Conservation (phyloP, 2,113 vertebrate genomes). For the Boleophthalmus pectinirostris region DNA sequence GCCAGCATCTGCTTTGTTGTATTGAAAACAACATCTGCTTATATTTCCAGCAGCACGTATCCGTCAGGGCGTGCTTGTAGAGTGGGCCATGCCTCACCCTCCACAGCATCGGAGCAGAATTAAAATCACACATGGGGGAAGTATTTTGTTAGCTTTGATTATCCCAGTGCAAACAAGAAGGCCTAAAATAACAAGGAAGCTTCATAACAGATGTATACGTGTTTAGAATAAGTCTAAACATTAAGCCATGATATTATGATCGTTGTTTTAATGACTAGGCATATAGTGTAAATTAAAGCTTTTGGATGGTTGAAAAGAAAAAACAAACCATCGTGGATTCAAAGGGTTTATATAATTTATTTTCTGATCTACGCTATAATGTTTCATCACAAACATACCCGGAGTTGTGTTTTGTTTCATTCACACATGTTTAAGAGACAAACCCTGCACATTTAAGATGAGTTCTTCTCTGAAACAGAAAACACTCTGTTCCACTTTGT, state of each 20-base stretch:
- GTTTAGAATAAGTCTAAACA: neutral
- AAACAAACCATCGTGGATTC: too few species aligned
- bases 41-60: neutral
- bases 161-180: neutral
- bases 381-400: too few species aligned
- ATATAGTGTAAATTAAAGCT: too few species aligned
- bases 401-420: too few species aligned
- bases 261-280: neutral
- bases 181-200: neutral
- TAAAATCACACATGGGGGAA: constrained; percentile 1
- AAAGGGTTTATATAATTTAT: too few species aligned
- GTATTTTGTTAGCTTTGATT: neutral
- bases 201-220: neutral
- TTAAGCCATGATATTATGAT: neutral
- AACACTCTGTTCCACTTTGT: too few species aligned
- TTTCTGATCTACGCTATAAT: too few species aligned
- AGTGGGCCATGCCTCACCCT: neutral
- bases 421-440: too few species aligned
- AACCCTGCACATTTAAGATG: too few species aligned
- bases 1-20: neutral
- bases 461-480: too few species aligned
- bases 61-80: neutral
- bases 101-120: neutral
- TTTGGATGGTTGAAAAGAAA: too few species aligned
- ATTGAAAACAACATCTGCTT: constrained; percentile 4